Evolutionary conservation across 92 coral and sea anemone species (phyloP).

Genomic region (Phenganax subtilis): DNA sequence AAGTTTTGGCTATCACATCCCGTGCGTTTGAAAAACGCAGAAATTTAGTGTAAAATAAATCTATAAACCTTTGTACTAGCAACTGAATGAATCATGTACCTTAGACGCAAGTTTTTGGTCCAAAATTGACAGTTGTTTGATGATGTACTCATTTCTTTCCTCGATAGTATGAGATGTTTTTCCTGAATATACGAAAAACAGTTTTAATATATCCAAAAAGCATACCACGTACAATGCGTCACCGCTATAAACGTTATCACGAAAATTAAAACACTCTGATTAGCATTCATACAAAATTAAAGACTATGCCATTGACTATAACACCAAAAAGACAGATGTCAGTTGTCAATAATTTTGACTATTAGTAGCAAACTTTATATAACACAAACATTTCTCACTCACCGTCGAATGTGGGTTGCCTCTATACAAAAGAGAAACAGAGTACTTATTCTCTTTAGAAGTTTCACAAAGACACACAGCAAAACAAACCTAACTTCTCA

Average conservation of each 20-base stretch:
- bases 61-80: background rate
- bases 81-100: conserved; percentile 38
- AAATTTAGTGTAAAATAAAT: too few species aligned
- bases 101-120: conserved; percentile 94
- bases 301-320: too few species aligned
- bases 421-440: background rate
- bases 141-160: conserved; percentile 92
- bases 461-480: too few species aligned
- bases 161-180: conserved; percentile 83
- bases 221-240: too few species aligned
- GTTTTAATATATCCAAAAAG: background rate
- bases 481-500: too few species aligned
- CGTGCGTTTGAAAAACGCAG: too few species aligned
- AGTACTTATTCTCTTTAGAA: background rate
- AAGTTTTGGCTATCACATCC: too few species aligned
- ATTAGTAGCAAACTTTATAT: background rate
- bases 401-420: conserved; percentile 1
- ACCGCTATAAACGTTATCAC: background rate
- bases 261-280: background rate
- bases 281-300: too few species aligned
- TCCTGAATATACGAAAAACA: conserved; percentile 38
- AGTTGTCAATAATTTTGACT: too few species aligned
- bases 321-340: too few species aligned
- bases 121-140: conserved; percentile 68
- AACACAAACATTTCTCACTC: background rate